phyloP scores from a whole-genome alignment of 1,140 invertebrate species.

The Caenorhabditis remanei region DNA sequence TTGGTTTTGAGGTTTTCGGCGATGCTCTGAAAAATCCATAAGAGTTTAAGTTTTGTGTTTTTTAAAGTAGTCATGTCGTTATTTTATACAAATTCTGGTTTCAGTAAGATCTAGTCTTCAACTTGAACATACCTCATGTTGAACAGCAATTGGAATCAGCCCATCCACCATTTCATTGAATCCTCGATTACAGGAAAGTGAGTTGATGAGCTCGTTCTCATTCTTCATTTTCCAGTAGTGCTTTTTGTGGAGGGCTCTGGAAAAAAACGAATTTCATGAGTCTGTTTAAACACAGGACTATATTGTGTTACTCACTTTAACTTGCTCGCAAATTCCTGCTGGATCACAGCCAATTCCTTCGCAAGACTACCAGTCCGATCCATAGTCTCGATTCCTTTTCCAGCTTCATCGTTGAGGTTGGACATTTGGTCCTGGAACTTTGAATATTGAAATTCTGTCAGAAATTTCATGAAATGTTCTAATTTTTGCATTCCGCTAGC shows the following conservation, averaged over 20 bases:
- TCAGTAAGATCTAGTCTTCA: no score
- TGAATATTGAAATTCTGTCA: no score
- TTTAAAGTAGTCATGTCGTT: no score
- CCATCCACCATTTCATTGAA: neutral
- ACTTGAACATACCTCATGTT: neutral
- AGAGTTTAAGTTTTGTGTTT: no score
- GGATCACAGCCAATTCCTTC: neutral
- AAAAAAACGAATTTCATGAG: no score
- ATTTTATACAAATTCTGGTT: no score
- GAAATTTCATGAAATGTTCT: no score
- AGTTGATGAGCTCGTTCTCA: neutral
- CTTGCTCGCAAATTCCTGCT: neutral
- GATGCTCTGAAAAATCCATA: no score
- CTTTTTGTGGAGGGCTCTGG: slow-evolving; percentile 28
- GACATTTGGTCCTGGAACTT: neutral
- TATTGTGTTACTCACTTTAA: slow-evolving; percentile 13
- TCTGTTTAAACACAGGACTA: no score
- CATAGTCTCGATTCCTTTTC: slow-evolving; percentile 13
- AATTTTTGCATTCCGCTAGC: no score
- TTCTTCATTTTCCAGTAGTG: neutral
- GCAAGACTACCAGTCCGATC: neutral
- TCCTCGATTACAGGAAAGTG: neutral
- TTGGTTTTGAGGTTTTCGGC: slow-evolving; percentile 27
- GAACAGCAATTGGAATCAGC: neutral
- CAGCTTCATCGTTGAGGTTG: slow-evolving; percentile 9